These are phyloP conservation scores for Myanophis thanlyinensis DNA, from an alignment of 2,113 vertebrate species.

Conservation along the genomic window DNA sequence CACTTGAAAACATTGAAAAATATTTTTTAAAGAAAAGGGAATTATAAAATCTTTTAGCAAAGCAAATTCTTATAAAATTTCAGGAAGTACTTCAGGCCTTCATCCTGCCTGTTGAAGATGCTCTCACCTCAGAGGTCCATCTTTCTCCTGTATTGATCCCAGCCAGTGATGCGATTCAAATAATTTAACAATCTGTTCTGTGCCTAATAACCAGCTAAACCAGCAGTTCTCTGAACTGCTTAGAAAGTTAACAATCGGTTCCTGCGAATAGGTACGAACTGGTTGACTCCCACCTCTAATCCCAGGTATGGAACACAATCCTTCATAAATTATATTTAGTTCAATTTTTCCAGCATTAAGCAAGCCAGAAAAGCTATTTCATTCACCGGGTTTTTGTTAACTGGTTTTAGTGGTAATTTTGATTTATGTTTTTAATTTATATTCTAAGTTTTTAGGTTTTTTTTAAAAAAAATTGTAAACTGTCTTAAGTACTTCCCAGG, in stretches of 20 bases:
- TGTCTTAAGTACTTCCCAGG: neutral
- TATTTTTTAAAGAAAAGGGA: constrained; percentile 29
- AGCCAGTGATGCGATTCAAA: too few species aligned
- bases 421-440: neutral
- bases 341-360: neutral
- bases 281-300: too few species aligned
- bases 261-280: too few species aligned
- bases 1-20: constrained; percentile 8
- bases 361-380: neutral
- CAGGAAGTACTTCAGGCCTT: neutral
- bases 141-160: neutral
- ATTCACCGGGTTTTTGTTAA: neutral
- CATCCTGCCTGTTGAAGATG: neutral
- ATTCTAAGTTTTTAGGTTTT: neutral
- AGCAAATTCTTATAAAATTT: neutral
- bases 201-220: too few species aligned
- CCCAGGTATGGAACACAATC: neutral
- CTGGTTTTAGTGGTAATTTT: neutral
- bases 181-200: too few species aligned
- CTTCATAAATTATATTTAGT: neutral
- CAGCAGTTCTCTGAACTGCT: too few species aligned
- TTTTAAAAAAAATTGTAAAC: neutral
- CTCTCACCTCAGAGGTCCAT: neutral
- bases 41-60: constrained; percentile 2
- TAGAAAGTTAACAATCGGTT: too few species aligned